These are phyloP conservation scores for Ceratosolen fusciceps DNA, from an alignment of 1,140 invertebrate species.

Conservation along the genomic window DNA sequence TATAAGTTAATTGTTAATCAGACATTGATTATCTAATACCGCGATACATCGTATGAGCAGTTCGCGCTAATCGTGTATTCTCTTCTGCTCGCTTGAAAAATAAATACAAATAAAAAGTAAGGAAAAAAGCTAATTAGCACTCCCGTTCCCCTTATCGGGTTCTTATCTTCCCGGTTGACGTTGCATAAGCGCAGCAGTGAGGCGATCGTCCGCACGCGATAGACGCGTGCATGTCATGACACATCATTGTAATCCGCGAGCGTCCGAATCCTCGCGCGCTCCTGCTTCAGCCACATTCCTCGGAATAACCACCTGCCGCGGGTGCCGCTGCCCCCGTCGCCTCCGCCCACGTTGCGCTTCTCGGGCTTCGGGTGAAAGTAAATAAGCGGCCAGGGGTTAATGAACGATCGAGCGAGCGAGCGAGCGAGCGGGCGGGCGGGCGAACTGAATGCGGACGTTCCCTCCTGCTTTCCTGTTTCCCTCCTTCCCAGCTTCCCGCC, in stretches of 20 bases:
- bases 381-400: conserved; percentile 31
- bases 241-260: not conserved
- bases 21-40: not conserved
- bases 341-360: not conserved
- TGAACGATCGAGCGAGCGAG: conserved; percentile 4
- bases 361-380: conserved; percentile 25
- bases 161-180: not conserved
- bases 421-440: no score
- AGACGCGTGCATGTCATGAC: not conserved
- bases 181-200: not conserved
- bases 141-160: not conserved
- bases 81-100: not conserved
- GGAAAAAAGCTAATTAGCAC: not conserved
- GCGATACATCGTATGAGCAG: not conserved
- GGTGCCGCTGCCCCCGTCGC: no score
- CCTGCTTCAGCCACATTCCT: not conserved
- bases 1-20: not conserved
- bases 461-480: no score
- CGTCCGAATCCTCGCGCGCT: not conserved
- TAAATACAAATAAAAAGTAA: not conserved
- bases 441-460: conserved; percentile 35
- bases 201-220: not conserved
- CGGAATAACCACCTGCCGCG: not conserved
- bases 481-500: no score
- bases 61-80: not conserved